Conservation (phyloP, 2,888 invertebrate species). For the Andrena chrysosceles region DNA sequence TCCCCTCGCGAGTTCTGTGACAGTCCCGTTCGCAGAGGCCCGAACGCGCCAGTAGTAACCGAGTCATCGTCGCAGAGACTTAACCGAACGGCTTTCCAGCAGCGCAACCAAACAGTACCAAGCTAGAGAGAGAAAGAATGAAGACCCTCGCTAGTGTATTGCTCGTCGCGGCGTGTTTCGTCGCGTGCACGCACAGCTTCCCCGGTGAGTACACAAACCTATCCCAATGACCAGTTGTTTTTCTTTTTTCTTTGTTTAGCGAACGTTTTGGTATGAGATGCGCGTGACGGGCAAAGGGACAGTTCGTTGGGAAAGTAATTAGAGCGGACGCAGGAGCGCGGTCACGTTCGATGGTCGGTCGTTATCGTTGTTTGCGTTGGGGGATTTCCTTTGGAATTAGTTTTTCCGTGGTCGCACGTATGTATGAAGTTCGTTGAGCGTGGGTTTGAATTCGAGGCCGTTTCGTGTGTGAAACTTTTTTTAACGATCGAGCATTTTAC, state of each 20-base stretch:
- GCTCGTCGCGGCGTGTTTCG: conserved; percentile 72
- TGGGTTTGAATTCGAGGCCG: background rate
- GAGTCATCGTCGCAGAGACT: conserved; percentile 60
- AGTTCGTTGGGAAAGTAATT: conserved; percentile 18
- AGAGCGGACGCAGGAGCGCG: conserved; percentile 8
- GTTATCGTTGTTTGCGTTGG: conserved; percentile 27
- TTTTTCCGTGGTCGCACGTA: background rate
- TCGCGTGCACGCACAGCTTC: conserved; percentile 76
- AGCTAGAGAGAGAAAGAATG: conserved; percentile 49
- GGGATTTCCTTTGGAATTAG: conserved; percentile 15
- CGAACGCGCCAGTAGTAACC: conserved; percentile 64
- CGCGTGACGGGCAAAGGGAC: background rate
- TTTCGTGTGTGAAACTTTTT: background rate
- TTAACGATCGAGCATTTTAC: background rate
- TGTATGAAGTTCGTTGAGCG: background rate
- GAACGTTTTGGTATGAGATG: background rate
- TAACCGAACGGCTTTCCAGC: background rate
- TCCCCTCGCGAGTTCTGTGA: conserved; percentile 68
- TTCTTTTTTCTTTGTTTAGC: background rate
- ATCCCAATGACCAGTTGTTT: background rate
- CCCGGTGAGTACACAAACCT: conserved; percentile 78
- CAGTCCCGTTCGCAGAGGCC: conserved; percentile 53
- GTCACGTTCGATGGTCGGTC: conserved; percentile 31
- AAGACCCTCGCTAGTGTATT: conserved; percentile 68
- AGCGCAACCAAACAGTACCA: background rate